A percentile compares a stretch with the other conserved stretches of the same genome.
Conservation (phyloP, 2,797 vertebrate species). For the Delichon dasypus region DNA sequence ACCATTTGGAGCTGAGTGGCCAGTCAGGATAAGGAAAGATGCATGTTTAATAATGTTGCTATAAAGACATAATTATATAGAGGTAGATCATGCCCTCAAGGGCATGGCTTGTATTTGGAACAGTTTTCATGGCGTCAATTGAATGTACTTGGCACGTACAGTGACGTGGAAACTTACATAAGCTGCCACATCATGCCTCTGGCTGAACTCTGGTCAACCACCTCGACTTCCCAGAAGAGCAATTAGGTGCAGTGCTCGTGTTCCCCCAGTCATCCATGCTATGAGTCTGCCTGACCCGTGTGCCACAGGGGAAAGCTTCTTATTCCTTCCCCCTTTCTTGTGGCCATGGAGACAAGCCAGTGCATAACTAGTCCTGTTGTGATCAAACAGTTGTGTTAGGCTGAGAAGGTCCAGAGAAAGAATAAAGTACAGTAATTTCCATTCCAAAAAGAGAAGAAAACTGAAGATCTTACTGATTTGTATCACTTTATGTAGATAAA, state of each 20-base stretch:
- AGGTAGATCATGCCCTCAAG: background rate
- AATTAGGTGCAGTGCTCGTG: background rate
- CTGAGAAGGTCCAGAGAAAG: background rate
- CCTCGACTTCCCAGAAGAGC: background rate
- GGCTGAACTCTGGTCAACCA: background rate
- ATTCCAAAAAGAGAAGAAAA: background rate
- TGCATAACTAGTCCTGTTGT: background rate
- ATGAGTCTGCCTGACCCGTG: accelerated
- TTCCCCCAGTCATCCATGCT: background rate
- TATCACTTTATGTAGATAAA: background rate
- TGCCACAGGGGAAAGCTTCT: background rate
- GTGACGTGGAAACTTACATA: background rate
- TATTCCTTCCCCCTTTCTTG: background rate
- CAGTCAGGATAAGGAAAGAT: background rate
- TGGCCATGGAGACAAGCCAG: background rate
- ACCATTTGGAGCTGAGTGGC: background rate
- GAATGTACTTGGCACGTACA: background rate
- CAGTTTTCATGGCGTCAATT: background rate
- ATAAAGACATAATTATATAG: background rate
- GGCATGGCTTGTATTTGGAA: background rate
- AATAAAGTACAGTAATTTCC: background rate
- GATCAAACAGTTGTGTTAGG: background rate
- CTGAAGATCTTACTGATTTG: background rate
- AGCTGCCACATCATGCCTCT: background rate
- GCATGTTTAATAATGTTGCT: background rate